phyloP scores from a whole-genome alignment of 2,888 invertebrate species.

The Scaptomyza cyrtandrae region DNA sequence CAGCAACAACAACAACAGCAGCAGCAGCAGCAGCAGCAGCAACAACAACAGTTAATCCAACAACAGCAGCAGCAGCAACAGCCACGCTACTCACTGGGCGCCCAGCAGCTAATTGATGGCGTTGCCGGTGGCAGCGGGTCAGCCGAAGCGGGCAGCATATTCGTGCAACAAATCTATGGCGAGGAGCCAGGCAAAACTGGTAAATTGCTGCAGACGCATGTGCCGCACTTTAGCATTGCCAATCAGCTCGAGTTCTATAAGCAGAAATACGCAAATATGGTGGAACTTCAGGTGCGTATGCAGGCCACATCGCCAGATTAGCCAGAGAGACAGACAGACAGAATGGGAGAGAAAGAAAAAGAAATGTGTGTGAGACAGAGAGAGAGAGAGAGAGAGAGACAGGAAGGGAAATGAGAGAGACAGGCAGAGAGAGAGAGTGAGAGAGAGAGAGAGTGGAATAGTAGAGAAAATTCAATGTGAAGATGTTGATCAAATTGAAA shows the following conservation, averaged over 20 bases:
- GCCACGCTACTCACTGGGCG: conserved; percentile 63
- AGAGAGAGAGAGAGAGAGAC: not conserved
- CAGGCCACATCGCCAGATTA: conserved; percentile 45
- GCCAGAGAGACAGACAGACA: conserved; percentile 5
- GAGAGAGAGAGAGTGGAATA: not conserved
- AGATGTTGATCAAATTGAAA: too few relatives aligned
- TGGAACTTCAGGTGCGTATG: conserved; percentile 83
- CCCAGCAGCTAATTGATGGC: conserved; percentile 62
- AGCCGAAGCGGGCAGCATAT: conserved; percentile 80
- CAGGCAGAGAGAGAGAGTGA: not conserved
- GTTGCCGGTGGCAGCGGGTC: conserved; percentile 57
- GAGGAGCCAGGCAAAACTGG: conserved; percentile 73
- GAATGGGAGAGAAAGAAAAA: not conserved
- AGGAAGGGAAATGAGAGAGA: too few relatives aligned
- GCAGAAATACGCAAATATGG: conserved; percentile 83
- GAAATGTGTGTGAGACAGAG: not conserved
- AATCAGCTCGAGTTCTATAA: conserved; percentile 84
- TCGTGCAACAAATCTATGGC: conserved; percentile 82
- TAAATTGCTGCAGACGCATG: conserved; percentile 81
- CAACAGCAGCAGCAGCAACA: conserved; percentile 64
- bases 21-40: conserved; percentile 58
- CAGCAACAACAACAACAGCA: conserved; percentile 58
- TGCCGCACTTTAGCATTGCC: conserved; percentile 82
- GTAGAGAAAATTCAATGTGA: not conserved
- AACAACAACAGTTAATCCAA: conserved; percentile 62